Evolutionary conservation across 2,797 vertebrate genomes (phyloP).

Genomic region (Chaetophractus vellerosus): DNA sequence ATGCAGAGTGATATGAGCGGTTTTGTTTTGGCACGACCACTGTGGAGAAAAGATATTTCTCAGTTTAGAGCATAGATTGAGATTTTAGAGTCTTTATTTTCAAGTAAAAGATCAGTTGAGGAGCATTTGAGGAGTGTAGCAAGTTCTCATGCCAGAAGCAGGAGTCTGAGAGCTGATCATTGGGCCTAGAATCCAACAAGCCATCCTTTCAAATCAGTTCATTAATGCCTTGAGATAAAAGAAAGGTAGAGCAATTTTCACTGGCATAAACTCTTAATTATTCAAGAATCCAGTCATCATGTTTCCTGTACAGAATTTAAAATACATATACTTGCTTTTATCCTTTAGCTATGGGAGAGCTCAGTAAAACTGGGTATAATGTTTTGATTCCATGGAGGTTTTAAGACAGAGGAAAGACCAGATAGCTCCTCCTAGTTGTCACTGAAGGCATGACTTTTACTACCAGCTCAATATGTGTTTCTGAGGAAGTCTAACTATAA

Average conservation of each 20-base stretch:
- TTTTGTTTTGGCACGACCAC: slow-evolving; percentile 16
- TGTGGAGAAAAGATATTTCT: neutral
- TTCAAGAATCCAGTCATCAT: neutral
- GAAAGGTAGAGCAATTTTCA: neutral
- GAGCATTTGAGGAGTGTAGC: neutral
- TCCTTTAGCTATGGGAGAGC: neutral
- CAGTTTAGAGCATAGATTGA: slow-evolving; percentile 23
- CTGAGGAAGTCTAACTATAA: neutral
- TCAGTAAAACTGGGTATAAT: neutral
- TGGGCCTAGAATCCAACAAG: neutral
- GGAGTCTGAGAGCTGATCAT: neutral
- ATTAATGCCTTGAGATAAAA: neutral
- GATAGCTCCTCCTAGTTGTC: slow-evolving; percentile 79
- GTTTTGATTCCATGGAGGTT: neutral
- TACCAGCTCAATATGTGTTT: neutral
- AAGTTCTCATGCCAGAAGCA: slow-evolving; percentile 24
- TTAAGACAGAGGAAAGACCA: slow-evolving; percentile 59
- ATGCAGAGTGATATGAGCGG: neutral
- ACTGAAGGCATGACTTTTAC: neutral
- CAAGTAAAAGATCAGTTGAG: slow-evolving; percentile 15
- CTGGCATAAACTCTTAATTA: slow-evolving; percentile 11
- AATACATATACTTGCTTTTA: slow-evolving; percentile 28
- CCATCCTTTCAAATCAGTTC: neutral
- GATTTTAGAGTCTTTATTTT: slow-evolving; percentile 51
- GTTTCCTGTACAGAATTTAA: slow-evolving; percentile 29